Conservation (phyloP, 2,113 vertebrate genomes). For the Talpa occidentalis region DNA sequence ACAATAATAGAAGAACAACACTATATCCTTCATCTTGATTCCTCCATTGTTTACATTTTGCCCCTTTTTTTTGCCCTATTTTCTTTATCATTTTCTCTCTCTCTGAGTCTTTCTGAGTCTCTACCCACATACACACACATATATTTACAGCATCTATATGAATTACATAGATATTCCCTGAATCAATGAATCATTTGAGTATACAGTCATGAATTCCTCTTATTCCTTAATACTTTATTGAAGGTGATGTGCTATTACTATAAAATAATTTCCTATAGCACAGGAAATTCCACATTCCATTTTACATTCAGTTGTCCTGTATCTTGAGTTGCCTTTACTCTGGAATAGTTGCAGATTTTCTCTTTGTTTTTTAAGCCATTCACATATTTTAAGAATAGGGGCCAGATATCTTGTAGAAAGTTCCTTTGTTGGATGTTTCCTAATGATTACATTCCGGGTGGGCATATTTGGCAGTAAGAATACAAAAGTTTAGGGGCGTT, state of each 20-base stretch:
- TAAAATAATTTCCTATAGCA: neutral
- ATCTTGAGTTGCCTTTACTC: constrained; percentile 1
- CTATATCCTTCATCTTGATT: neutral
- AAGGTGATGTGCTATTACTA: neutral
- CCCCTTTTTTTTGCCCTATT: no score
- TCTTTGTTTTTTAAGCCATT: neutral
- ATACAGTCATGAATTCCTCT: neutral
- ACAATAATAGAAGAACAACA: neutral
- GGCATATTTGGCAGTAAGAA: neutral
- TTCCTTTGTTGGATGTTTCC: neutral
- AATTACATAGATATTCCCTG: neutral
- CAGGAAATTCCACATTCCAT: neutral
- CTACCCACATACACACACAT: neutral
- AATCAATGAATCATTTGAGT: neutral
- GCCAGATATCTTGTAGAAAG: neutral
- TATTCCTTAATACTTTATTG: neutral
- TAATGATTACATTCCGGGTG: neutral
- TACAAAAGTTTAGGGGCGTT: neutral
- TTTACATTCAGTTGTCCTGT: neutral
- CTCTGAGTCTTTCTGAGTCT: neutral
- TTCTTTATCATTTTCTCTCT: neutral
- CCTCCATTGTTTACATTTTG: neutral
- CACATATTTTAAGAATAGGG: neutral
- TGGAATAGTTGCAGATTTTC: neutral
- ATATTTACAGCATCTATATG: neutral